Evolutionary conservation across 2,113 vertebrate species (phyloP).

Genomic region (Ornithorhynchus anatinus): DNA sequence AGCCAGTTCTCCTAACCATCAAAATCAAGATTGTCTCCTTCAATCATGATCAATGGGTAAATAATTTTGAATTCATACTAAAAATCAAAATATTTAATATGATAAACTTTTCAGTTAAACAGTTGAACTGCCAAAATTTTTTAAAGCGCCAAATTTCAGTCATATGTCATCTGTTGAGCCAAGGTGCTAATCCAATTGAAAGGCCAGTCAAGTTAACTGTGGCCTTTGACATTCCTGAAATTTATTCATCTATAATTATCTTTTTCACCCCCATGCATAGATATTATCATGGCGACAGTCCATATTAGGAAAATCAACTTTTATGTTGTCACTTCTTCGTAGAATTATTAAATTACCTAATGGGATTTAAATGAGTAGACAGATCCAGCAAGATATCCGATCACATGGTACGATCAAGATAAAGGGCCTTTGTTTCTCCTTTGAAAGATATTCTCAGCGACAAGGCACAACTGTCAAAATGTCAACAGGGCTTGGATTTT

Average conservation of each 20-base stretch:
- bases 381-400: conserved; percentile 22
- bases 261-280: conserved; percentile 3
- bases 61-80: background rate
- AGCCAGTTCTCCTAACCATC: background rate
- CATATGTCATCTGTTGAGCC: background rate
- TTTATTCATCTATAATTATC: conserved; percentile 17
- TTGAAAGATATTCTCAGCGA: conserved; percentile 41
- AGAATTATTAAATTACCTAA: conserved; percentile 12
- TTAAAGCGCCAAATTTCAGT: background rate
- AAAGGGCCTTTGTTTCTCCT: conserved; percentile 45
- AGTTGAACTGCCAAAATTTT: background rate
- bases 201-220: background rate
- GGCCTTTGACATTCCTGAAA: conserved; percentile 1
- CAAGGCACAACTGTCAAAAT: conserved; percentile 49
- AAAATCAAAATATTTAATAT: background rate
- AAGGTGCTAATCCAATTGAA: background rate
- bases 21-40: background rate
- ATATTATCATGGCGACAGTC: conserved; percentile 1
- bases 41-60: background rate
- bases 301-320: background rate
- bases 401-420: conserved; percentile 13
- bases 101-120: conserved; percentile 3
- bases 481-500: conserved; percentile 41
- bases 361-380: background rate
- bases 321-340: background rate